phyloP scores from a whole-genome alignment of 2,113 vertebrate species.

The Mixornis gularis region DNA sequence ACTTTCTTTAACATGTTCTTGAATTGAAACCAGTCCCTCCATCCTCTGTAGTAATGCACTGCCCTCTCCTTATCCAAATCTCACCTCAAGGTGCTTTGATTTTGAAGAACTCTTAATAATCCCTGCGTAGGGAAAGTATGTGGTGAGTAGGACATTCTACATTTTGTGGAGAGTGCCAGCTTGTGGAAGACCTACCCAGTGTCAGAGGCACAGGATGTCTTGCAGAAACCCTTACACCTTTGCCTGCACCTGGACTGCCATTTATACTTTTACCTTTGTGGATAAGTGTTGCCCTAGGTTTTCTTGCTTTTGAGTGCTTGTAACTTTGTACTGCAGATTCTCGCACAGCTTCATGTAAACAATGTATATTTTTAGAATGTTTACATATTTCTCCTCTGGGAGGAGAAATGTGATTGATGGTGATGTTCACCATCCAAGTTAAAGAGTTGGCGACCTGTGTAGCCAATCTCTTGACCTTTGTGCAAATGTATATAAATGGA shows the following conservation, averaged over 20 bases:
- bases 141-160: not conserved
- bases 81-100: not conserved
- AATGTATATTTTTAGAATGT: no score
- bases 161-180: not conserved
- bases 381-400: no score
- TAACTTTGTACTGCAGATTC: no score
- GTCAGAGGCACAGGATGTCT: not conserved
- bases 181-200: not conserved
- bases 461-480: no score
- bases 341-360: no score
- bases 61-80: not conserved
- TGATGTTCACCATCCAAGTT: no score
- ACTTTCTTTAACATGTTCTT: not conserved
- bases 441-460: no score
- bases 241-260: not conserved
- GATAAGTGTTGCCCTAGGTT: no score
- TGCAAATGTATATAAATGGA: no score
- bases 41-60: not conserved
- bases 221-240: not conserved
- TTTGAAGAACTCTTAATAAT: not conserved
- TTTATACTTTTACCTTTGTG: not conserved
- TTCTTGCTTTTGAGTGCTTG: no score
- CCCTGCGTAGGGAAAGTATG: not conserved
- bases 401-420: no score
- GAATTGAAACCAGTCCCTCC: not conserved